A percentile compares a stretch with the other conserved stretches of the same genome.
These are phyloP conservation scores for Malurus alboscapulatus DNA, from an alignment of 2,113 vertebrate species.

Conservation along the genomic window DNA sequence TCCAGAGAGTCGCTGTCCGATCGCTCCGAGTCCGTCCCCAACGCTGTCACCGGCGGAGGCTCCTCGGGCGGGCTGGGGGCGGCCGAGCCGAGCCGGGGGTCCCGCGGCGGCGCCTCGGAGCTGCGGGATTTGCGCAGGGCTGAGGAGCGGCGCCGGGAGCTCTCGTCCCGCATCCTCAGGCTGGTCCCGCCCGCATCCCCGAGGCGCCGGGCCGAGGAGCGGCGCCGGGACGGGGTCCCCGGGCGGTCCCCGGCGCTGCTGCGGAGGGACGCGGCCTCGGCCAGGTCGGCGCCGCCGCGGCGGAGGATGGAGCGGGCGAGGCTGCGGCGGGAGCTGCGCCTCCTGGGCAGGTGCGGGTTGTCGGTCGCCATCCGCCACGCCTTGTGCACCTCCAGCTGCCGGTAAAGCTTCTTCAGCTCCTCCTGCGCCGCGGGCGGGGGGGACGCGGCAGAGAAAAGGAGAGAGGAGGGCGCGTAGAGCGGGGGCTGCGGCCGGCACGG, in stretches of 20 bases:
- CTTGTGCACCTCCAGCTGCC: constrained; percentile 88
- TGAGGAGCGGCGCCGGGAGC: constrained; percentile 58
- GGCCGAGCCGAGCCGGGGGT: not conserved
- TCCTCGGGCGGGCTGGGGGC: not conserved
- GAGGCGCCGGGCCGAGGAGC: constrained; percentile 69
- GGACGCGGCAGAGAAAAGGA: not conserved
- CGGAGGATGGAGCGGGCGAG: constrained; percentile 80
- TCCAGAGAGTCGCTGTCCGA: constrained; percentile 79
- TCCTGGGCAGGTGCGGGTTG: constrained; percentile 92
- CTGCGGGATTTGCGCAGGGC: constrained; percentile 76
- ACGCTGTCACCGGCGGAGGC: constrained; percentile 46
- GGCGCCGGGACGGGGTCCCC: not conserved
- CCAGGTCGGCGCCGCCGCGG: constrained; percentile 73
- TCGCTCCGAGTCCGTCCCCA: constrained; percentile 28
- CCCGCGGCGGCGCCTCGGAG: constrained; percentile 64
- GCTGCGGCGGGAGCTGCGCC: constrained; percentile 77
- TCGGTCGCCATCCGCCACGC: constrained; percentile 86
- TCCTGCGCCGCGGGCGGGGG: constrained; percentile 72
- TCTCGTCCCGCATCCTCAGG: constrained; percentile 57
- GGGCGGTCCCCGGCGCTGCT: not conserved
- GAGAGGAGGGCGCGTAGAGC: not conserved
- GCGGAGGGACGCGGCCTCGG: constrained; percentile 63
- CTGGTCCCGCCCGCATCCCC: constrained; percentile 33
- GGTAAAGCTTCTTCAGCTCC: constrained; percentile 93
- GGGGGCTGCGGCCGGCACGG: accelerated